Base-by-base conservation (phyloP, 2,797 vertebrate genomes). In the Tachyglossus aculeatus region DNA sequence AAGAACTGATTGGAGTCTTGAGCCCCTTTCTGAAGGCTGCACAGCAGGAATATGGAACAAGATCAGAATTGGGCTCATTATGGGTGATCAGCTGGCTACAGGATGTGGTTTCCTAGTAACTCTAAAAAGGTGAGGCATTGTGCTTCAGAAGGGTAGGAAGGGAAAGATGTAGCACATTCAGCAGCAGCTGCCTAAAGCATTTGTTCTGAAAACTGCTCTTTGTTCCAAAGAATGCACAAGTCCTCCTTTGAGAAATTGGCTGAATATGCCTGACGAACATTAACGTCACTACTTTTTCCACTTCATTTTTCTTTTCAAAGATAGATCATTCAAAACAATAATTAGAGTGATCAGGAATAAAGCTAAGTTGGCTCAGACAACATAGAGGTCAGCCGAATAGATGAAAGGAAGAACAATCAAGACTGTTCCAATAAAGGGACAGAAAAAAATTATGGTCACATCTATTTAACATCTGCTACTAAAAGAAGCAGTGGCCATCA, bases 291-390 rank as follows among this genome's bases (percentile, higher is more conserved):
- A 13, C 32, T 60, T 38, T 40, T 10, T 8, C 3, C 15, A 6
- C 15, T 8, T 54, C 60, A 72, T 12, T 75, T 18, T 62, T 72
- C 32, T 58, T 70, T 52, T 54, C 64, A 67, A 69, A 39, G 57
- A 13, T 19, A 77, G 77, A 77, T 65, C 70, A 67, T 55, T 72
- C 67, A 44, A 25, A 65, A 60, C 19, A 45, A n/a, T 29, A 77
- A 61, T 58, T 67, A 72, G 58, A 67, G 12, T 27, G 67, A 59
- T 70, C 53, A 56, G 1, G 8, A 59, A 12, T 53, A 73, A 9
- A 71, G 11, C 14, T 59, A 68, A 53, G 43, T 38, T 3, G 71
- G 6, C 36, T 8, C 21, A 64, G 33, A 12, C 38, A 68, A 63
- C 9, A 74, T 18, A 27, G 9, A 63, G 24, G 36, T 18, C 14